Evolutionary conservation across 2,113 vertebrate species (phyloP).

Genomic region (Anoplopoma fimbria): DNA sequence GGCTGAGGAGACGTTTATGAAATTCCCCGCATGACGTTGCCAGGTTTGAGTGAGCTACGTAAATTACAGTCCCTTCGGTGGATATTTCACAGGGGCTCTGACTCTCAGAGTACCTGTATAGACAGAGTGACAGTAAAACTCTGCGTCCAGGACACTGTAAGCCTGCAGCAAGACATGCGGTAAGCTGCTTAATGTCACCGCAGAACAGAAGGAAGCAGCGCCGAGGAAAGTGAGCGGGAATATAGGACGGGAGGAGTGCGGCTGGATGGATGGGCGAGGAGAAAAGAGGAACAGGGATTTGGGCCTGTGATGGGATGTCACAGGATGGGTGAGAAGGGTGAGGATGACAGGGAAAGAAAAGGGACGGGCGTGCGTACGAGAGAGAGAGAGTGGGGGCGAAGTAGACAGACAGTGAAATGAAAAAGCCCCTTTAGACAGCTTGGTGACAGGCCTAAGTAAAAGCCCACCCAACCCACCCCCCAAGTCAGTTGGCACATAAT

Average conservation of each 20-base stretch:
- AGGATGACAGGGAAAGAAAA: slow-evolving; percentile 56
- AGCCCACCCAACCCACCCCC: slow-evolving; percentile 20
- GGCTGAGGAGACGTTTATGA: slow-evolving; percentile 31
- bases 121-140: slow-evolving; percentile 76
- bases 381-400: slow-evolving; percentile 14
- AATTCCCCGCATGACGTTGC: slow-evolving; percentile 39
- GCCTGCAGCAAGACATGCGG: slow-evolving; percentile 66
- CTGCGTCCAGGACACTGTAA: slow-evolving; percentile 70
- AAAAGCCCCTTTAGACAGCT: slow-evolving; percentile 60
- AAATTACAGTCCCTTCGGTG: slow-evolving; percentile 37
- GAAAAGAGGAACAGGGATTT: slow-evolving; percentile 57
- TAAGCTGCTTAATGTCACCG: slow-evolving; percentile 80
- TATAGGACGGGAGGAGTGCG: slow-evolving; percentile 26
- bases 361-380: slow-evolving; percentile 28
- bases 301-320: slow-evolving; percentile 55
- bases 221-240: slow-evolving; percentile 34
- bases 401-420: slow-evolving; percentile 59
- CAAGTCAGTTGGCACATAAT: slow-evolving; percentile 71
- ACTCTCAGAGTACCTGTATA: slow-evolving; percentile 78
- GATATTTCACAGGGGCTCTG: slow-evolving; percentile 46
- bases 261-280: slow-evolving; percentile 44
- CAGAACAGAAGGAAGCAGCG: slow-evolving; percentile 65
- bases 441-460: slow-evolving; percentile 72
- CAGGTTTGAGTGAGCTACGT: slow-evolving; percentile 34
- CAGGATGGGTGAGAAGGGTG: slow-evolving; percentile 49